Conservation (phyloP, 1,140 invertebrate genomes). For the Tetramorium alpestre region DNA sequence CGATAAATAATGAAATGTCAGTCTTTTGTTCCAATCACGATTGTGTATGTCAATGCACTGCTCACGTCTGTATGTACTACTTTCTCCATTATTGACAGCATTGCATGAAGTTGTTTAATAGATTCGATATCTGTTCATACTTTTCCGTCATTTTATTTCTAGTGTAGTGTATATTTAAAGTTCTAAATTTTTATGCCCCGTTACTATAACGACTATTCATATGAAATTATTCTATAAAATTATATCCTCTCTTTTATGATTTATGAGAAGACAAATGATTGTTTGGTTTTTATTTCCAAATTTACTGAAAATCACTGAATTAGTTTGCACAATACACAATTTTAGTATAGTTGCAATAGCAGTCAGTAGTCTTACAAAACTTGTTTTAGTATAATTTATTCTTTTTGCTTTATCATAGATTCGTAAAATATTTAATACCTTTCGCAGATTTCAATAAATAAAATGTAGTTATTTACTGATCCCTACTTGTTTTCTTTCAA, state of each 20-base stretch:
- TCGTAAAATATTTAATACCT: slow-evolving; percentile 14
- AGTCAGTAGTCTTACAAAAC: slow-evolving; percentile 6
- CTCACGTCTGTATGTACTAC: background rate
- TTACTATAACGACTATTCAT: background rate
- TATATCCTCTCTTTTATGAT: background rate
- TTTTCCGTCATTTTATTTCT: slow-evolving; percentile 53
- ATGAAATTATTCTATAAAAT: background rate
- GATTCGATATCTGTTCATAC: slow-evolving; percentile 17
- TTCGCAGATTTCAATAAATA: slow-evolving; percentile 4
- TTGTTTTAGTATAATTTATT: slow-evolving; percentile 11
- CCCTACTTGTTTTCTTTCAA: background rate
- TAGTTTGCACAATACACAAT: slow-evolving; percentile 45
- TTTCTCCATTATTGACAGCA: slow-evolving; percentile 55
- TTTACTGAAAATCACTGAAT: background rate
- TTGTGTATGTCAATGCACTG: background rate
- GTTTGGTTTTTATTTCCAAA: slow-evolving; percentile 20
- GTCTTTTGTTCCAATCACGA: background rate
- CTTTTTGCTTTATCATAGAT: slow-evolving; percentile 2
- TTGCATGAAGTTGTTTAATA: slow-evolving; percentile 64
- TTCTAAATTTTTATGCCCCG: slow-evolving; percentile 1
- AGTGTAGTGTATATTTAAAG: slow-evolving; percentile 13
- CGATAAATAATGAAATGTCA: background rate
- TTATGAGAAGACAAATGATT: slow-evolving; percentile 5
- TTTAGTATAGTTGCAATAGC: slow-evolving; percentile 50
- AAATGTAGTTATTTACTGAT: slow-evolving; percentile 26